These are phyloP conservation scores for Scarus forsteni DNA, from an alignment of 2,797 vertebrate genomes.

Conservation along the genomic window DNA sequence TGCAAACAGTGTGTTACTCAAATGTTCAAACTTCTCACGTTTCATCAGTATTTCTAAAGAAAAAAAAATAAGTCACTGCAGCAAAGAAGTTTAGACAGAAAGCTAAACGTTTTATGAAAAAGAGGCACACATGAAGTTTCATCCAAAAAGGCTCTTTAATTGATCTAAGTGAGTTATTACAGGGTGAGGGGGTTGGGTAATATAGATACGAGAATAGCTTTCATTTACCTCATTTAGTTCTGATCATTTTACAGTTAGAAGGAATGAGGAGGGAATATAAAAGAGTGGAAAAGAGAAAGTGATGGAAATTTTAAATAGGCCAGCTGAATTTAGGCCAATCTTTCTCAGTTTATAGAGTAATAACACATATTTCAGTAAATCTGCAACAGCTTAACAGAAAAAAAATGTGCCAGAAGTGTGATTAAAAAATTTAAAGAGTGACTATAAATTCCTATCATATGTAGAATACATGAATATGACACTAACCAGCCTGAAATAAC, in stretches of 20 bases:
- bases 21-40: not conserved
- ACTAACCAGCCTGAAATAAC: slow-evolving; percentile 71
- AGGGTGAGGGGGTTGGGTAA: slow-evolving; percentile 82
- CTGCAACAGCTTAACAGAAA: slow-evolving; percentile 61
- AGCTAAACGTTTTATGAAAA: slow-evolving; percentile 29
- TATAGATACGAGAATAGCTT: slow-evolving; percentile 86
- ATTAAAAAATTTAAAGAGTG: slow-evolving; percentile 72
- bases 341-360: slow-evolving; percentile 53
- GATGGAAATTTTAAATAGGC: slow-evolving; percentile 69
- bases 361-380: slow-evolving; percentile 68
- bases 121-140: slow-evolving; percentile 63
- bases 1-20: not conserved
- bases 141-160: slow-evolving; percentile 83
- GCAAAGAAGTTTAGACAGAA: not conserved
- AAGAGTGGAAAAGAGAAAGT: slow-evolving; percentile 70
- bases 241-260: slow-evolving; percentile 71
- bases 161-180: slow-evolving; percentile 86
- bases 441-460: slow-evolving; percentile 77
- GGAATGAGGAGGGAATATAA: slow-evolving; percentile 65
- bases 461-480: slow-evolving; percentile 77
- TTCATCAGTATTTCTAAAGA: not conserved
- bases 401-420: slow-evolving; percentile 64
- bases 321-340: slow-evolving; percentile 44
- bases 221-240: slow-evolving; percentile 83
- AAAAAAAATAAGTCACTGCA: not conserved